Percentiles rank a stretch among this genome's conserved stretches.
These are phyloP conservation scores for Teinopalpus imperialis DNA, from an alignment of 2,888 invertebrate species.

Conservation along the genomic window DNA sequence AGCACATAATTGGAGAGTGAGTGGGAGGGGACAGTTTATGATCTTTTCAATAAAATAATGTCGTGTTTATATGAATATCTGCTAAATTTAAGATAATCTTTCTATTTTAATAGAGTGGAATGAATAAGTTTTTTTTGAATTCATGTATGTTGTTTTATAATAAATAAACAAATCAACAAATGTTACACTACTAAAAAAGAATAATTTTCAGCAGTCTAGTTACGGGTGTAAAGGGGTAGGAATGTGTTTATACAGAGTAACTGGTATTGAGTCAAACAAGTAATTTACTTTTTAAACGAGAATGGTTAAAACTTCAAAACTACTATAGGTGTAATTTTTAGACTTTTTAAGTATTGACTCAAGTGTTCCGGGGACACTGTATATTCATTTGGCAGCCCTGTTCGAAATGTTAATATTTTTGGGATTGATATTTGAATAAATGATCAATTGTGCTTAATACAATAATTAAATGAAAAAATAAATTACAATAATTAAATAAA, in stretches of 20 bases:
- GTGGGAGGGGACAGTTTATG: background rate
- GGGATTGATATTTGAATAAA: constrained; percentile 10
- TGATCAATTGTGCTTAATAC: constrained; percentile 36
- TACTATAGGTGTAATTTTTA: background rate
- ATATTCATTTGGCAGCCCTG: constrained; percentile 76
- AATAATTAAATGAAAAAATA: no score
- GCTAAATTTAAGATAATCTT: no score
- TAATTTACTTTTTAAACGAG: background rate
- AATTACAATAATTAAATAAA: no score
- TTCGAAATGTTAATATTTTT: constrained; percentile 38
- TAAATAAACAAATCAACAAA: no score
- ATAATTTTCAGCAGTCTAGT: constrained; percentile 48
- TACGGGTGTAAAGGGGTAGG: constrained; percentile 28
- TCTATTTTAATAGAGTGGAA: no score
- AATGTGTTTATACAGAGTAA: constrained; percentile 36
- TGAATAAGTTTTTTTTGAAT: no score
- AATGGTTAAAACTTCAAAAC: background rate
- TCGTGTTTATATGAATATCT: no score
- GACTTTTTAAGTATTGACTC: constrained; percentile 13
- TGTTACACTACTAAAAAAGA: constrained; percentile 1
- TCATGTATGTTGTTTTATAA: no score
- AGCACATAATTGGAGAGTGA: background rate
- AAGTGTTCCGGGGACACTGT: constrained; percentile 49
- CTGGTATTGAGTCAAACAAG: constrained; percentile 32
- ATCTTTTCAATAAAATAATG: no score